These are phyloP conservation scores for Darevskia nairensis DNA, from an alignment of 2,797 vertebrate genomes.

Conservation along the genomic window DNA sequence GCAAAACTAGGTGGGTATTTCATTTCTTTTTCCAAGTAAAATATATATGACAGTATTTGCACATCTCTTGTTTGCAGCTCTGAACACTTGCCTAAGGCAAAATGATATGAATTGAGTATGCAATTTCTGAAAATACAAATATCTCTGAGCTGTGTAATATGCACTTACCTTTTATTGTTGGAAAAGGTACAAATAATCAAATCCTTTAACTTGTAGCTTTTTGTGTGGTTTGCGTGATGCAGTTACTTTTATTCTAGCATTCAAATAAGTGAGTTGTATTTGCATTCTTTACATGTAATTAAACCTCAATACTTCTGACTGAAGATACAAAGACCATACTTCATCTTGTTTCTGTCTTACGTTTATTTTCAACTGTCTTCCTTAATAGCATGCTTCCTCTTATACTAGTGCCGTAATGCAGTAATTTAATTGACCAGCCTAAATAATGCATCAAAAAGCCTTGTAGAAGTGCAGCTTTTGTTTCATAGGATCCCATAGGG, in stretches of 20 bases:
- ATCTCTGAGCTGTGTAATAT: neutral
- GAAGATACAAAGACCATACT: neutral
- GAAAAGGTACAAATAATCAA: neutral
- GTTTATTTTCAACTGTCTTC: neutral
- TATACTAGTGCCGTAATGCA: constrained; percentile 25
- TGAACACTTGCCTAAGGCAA: constrained; percentile 51
- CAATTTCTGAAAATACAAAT: constrained; percentile 41
- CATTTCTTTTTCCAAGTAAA: constrained; percentile 75
- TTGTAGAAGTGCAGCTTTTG: neutral
- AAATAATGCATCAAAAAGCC: constrained; percentile 13
- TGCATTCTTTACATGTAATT: constrained; percentile 7
- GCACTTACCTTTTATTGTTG: constrained; percentile 9
- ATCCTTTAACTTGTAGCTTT: neutral
- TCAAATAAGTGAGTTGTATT: constrained; percentile 48
- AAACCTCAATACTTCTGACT: neutral
- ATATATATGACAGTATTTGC: constrained; percentile 74
- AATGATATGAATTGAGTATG: constrained; percentile 46
- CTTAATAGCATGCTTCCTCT: constrained; percentile 37
- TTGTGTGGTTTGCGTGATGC: neutral
- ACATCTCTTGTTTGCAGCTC: constrained; percentile 60
- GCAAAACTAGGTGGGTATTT: constrained; percentile 97
- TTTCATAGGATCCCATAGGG: constrained; percentile 3
- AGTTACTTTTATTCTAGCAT: constrained; percentile 31
- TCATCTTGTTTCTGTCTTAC: neutral
- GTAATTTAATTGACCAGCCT: neutral